A percentile compares a stretch with the other conserved stretches of the same genome.
Conservation (phyloP, 2,888 invertebrate species). For the Lordiphosa andalusiaca region DNA sequence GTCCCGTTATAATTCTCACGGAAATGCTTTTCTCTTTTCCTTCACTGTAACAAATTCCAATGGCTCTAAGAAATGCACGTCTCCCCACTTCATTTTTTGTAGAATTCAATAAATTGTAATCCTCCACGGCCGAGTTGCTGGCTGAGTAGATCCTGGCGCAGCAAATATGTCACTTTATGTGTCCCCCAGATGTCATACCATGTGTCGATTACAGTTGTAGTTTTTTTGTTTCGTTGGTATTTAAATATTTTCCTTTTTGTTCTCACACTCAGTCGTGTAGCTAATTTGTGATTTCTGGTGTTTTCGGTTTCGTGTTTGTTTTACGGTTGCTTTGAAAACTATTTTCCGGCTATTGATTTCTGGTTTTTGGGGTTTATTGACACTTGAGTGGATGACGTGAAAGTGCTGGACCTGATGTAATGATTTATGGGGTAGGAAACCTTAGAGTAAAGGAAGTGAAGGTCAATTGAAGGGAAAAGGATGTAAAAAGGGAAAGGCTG, state of each 20-base stretch:
- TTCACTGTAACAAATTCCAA: constrained; percentile 62
- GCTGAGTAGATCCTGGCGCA: constrained; percentile 46
- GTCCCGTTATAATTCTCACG: constrained; percentile 51
- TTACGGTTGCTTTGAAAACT: constrained; percentile 71
- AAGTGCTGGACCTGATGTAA: constrained; percentile 51
- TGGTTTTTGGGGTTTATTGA: constrained; percentile 39
- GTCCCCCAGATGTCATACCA: constrained; percentile 62
- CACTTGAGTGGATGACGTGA: constrained; percentile 53
- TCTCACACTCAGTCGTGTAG: constrained; percentile 73
- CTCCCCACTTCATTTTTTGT: constrained; percentile 29
- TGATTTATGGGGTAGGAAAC: constrained; percentile 52
- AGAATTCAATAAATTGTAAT: constrained; percentile 53
- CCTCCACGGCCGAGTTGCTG: constrained; percentile 43
- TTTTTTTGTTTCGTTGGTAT: constrained; percentile 25
- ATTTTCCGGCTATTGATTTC: constrained; percentile 77
- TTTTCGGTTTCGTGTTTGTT: constrained; percentile 72
- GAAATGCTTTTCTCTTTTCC: constrained; percentile 35
- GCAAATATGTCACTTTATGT: constrained; percentile 37
- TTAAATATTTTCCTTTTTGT: constrained; percentile 47
- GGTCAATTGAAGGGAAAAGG: no score
- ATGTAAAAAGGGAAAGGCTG: no score
- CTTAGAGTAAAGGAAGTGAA: no score
- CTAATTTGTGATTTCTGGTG: constrained; percentile 78
- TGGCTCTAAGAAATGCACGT: constrained; percentile 47
- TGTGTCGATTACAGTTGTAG: constrained; percentile 45